Evolutionary conservation across 2,888 invertebrate genomes (phyloP), one percentile per base, ranked within the genome.

Genomic region (Hypsopygia costalis): DNA sequence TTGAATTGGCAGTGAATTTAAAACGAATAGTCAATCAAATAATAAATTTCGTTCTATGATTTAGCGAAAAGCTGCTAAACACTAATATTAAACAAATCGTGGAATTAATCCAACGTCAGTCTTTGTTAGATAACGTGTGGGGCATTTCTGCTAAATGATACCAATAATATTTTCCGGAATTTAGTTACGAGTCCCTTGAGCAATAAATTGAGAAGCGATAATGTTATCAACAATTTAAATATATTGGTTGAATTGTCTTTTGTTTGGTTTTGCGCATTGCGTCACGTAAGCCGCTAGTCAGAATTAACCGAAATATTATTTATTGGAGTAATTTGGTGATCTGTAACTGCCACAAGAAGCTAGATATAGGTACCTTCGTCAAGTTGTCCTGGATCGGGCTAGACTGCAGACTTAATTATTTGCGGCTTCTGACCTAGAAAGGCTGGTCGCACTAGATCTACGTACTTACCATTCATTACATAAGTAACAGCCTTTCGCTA

Each of bases 351-450:
- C 12, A 16, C 16, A 8, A 6, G 21, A 22, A 22, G n/a, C n/a
- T n/a, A 28, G 28, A 9, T 20, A n/a, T 3, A 2, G 2, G 20
- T 21, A 21, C 7, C 29, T 36, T 30, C 10, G 11, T 16, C 30
- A 30, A 3, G 30, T 21, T 37, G 36, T 32, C 32, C 36, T 38
- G 34, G 9, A 36, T 16, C 20, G 28, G 12, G 11, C 35, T 22
- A 36, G 27, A 22, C 38, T 38, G 32, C 49, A 47, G 48, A 48
- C 50, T 58, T 55, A 56, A 60, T 61, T 62, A 63, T 57, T 57
- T 45, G 54, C 51, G 46, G 53, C 52, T 54, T 52, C 51, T 52
- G 59, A 60, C 60, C 61, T 55, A 62, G 52, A 57, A 62, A 60
- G 41, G 34, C 41, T 25, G 22, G 34, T 8, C 11, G 52, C 11